A percentile compares a stretch with the other conserved stretches of the same genome.
Evolutionary conservation across 2,888 invertebrate genomes (phyloP).

Genomic region (Gasteruption jaculator): DNA sequence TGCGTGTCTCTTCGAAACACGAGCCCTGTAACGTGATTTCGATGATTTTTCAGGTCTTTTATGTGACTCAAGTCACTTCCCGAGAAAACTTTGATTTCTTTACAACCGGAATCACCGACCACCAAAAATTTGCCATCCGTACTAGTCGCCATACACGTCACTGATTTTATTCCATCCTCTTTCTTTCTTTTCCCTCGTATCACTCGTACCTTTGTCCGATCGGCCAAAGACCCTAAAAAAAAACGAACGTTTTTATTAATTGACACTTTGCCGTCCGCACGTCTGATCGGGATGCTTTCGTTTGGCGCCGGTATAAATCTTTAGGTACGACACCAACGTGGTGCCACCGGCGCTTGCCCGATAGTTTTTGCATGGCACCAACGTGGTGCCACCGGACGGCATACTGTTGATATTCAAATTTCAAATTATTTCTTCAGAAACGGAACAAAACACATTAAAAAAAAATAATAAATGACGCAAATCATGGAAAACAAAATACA

Average conservation of each 20-base stretch:
- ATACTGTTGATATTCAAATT: conserved; percentile 7
- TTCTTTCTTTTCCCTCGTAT: conserved; percentile 42
- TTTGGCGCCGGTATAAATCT: too few relatives aligned
- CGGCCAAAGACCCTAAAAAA: conserved; percentile 57
- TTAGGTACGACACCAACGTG: too few relatives aligned
- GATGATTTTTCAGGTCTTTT: conserved; percentile 78
- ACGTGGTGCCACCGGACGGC: too few relatives aligned
- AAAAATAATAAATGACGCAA: conserved; percentile 5
- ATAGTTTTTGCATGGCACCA: too few relatives aligned
- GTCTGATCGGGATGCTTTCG: too few relatives aligned
- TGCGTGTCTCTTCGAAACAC: conserved; percentile 82
- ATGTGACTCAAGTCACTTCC: conserved; percentile 70
- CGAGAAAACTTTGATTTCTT: conserved; percentile 80
- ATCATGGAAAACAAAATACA: not conserved
- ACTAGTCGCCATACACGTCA: conserved; percentile 41
- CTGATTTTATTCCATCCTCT: conserved; percentile 36
- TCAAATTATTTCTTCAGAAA: conserved; percentile 9
- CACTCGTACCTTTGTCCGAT: conserved; percentile 58
- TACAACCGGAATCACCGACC: conserved; percentile 62
- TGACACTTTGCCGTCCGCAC: too few relatives aligned
- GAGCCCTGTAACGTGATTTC: conserved; percentile 69
- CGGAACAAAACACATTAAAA: not conserved
- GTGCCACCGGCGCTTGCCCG: too few relatives aligned
- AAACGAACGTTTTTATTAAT: too few relatives aligned
- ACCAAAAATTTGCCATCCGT: conserved; percentile 79